Evolutionary conservation across 2,888 invertebrate species (phyloP).

Genomic region (Drosophila nigricruria): DNA sequence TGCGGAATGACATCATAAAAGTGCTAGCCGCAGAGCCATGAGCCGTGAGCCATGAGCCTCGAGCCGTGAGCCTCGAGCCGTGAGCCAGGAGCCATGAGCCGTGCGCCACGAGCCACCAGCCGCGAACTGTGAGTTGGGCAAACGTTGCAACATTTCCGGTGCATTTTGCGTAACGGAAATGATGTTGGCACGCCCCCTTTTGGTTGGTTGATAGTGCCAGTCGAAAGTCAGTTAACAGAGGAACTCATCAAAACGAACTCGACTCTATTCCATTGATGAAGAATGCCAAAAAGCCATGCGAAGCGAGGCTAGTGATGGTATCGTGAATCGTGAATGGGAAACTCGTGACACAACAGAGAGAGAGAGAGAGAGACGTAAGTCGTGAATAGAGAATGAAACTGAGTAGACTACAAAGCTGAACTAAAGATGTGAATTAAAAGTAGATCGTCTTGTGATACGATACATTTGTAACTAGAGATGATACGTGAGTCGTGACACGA

Average conservation of each 20-base stretch:
- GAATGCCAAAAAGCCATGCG: constrained; percentile 10
- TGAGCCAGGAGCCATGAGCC: not conserved
- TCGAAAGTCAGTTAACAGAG: constrained; percentile 1
- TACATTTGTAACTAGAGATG: not conserved
- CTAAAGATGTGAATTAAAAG: not conserved
- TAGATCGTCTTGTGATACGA: not conserved
- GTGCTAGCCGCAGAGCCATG: constrained; percentile 22
- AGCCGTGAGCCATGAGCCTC: not conserved
- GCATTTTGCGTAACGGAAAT: constrained; percentile 77
- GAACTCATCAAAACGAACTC: constrained; percentile 35
- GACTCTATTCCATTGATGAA: constrained; percentile 10
- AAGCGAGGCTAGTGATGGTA: not conserved
- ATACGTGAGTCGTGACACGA: not conserved
- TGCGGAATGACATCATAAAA: constrained; percentile 73
- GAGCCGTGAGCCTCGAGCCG: constrained; percentile 9
- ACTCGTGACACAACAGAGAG: not conserved
- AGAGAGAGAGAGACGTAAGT: not conserved
- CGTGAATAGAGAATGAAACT: not conserved
- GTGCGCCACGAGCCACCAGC: constrained; percentile 2
- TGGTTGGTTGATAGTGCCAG: not conserved
- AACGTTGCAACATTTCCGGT: constrained; percentile 72
- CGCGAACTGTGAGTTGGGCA: constrained; percentile 19
- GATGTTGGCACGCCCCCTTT: constrained; percentile 40
- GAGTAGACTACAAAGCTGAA: not conserved
- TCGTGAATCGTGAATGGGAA: not conserved